Base-by-base conservation (phyloP, 2,888 invertebrate species). In the Aleiodes testaceus region DNA sequence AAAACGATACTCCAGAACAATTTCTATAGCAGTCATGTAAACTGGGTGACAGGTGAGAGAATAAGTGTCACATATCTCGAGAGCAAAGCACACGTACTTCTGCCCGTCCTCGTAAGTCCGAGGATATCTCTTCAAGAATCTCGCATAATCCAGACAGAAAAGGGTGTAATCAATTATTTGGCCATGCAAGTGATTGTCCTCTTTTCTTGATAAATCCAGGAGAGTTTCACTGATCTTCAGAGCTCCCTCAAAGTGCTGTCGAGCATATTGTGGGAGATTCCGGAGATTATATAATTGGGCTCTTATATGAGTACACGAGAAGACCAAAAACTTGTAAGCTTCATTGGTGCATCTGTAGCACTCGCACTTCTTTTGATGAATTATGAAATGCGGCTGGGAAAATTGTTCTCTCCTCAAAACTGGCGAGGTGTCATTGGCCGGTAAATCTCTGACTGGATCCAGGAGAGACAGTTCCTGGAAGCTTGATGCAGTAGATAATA, bases 261-360 rank as follows among this genome's bases (percentile, higher is more conserved):
- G 63, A 0, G 87, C 85, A 7, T 78, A 70, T 0, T 67, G 3
- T 0, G 11, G 18, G 36, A 80, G 72, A 11, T 80, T 73, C 26
- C 82, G 81, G 7, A 84, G 59, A 2, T 82, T 78, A 42, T 82
- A 85, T 1, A 85, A 74, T 42, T 86, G 84, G 0, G 85, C 87
- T 20, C 86, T 78, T 2, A 87, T 79, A 42, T 82, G 78, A 0
- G 80, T 79, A n/a, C 79, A 70, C 0, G 81, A 75, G 18, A 85
- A 81, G 0, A 84, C 78, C 7, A 85, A 72, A 72, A 81, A 80
- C 61, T 82, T 84, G 67, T 85, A 87, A 0, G 77, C 74, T 3
- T 75, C 22, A 72, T 84, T 84, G 14, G 72, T 66, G 67, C 87
- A 87, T n/a, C 75, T 76, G 69, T 84, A 85, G 70, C 87, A 87